phyloP scores from a whole-genome alignment of 2,797 vertebrate genomes.

The Microchirus variegatus region DNA sequence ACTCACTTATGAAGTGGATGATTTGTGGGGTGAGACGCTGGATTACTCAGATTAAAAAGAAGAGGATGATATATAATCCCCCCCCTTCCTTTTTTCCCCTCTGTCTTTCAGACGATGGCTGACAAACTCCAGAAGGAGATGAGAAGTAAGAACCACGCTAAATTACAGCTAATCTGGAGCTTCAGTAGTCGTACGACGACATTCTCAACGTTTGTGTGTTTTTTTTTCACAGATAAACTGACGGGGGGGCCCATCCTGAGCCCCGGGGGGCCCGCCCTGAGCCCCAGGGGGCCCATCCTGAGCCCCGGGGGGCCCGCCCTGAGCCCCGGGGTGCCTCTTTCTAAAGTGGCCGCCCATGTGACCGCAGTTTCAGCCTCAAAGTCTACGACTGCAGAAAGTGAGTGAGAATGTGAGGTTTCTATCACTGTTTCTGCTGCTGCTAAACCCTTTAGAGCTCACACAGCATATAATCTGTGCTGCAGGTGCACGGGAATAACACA shows the following conservation, averaged over 20 bases:
- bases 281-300: conserved; percentile 68
- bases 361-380: conserved; percentile 75
- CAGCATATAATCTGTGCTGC: too few species aligned
- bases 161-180: background rate
- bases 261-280: conserved; percentile 62
- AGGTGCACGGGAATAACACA: too few species aligned
- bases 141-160: conserved; percentile 79
- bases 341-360: conserved; percentile 87
- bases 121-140: conserved; percentile 83
- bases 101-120: conserved; percentile 83
- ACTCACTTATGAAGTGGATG: background rate
- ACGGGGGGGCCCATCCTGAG: conserved; percentile 69
- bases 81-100: background rate
- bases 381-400: conserved; percentile 49
- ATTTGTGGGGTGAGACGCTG: background rate
- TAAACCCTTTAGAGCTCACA: too few species aligned
- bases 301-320: conserved; percentile 67
- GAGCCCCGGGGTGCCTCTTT: conserved; percentile 52
- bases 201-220: conserved; percentile 10
- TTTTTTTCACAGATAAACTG: conserved; percentile 77
- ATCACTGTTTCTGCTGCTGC: too few species aligned
- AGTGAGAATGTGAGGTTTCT: conserved; percentile 13
- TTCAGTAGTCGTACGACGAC: background rate
- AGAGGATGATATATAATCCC: background rate
- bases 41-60: background rate